Base-by-base conservation (phyloP, 1,140 invertebrate species). In the Zaprionus inermis region DNA sequence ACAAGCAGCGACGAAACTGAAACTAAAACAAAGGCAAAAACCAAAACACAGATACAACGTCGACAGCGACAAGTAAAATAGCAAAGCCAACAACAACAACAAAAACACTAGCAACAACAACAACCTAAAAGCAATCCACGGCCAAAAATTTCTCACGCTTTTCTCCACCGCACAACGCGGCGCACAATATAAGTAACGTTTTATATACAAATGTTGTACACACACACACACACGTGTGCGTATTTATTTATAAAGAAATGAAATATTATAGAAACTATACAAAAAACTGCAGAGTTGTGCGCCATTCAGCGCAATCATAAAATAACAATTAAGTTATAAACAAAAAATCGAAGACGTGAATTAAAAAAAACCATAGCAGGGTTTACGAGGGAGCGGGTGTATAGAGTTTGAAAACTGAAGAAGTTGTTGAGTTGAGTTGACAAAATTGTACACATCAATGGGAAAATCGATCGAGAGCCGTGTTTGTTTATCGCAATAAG, bases 71-170 rank as follows among this genome's bases (percentile, higher is more conserved):
- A 76, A 76, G 63, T 66, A 77, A 76, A 73, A 73, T 60, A 77
- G 69, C 55, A 72, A 67, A 56, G 65, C 55, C 28, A 58, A 58
- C 46, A 59, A 18, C 18, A 72, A 49, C 22, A 66, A 28, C 49
- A 68, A 54, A 20, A 64, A 49, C 30, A 56, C 46, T 64, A 64
- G 20, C 49, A 74, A 60, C 44, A 71, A n/a, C 46, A 73, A 81
- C 34, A 72, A 76, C 30, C 46, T 49, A 75, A 83, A 75, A 69
- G 68, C 78, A 86, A 86, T 81, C 82, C 82, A 85, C 75, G 82
- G 82, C 82, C 82, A 86, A 85, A 81, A 85, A 85, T 85, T 85
- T 85, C 82, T 85, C 82, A 85, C 82, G 82, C 82, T 85, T 85
- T 85, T 85, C 82, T 86, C 82, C 70, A 75, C 49, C 64, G 65